Evolutionary conservation across 2,888 invertebrate genomes (phyloP), one percentile per base, ranked within the genome.

Genomic region (Heliconius ethilla): DNA sequence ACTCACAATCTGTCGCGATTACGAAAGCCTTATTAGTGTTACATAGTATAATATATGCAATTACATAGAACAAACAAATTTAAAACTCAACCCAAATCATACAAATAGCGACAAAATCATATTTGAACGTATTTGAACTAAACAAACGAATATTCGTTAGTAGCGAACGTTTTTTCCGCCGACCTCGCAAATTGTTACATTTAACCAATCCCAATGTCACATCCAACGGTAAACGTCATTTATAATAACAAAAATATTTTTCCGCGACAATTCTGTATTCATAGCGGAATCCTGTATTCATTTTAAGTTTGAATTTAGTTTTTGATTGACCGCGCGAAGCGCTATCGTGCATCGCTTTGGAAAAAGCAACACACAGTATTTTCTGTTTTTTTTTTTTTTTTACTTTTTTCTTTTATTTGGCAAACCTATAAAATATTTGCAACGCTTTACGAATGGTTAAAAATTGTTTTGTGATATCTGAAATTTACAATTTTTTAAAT

Each of bases 251-350:
- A 75, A 74, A 79, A 75, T 67, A 72, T 79, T 80, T 76, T 78
- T 62, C 27, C 25, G 63, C 69, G 79, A 75, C 75, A 78, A 75
- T 79, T 80, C 75, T 79, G 67, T 80, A 79, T 81, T 78, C 78
- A 78, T 78, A 77, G 78, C 77, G 67, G 79, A 77, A 78, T 75
- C 77, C 79, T 51, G 70, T 78, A 81, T 79, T 80, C 81, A 82
- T 82, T 80, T 76, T 78, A 76, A 73, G 76, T 80, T 75, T 75
- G 65, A 75, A 65, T 70, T 67, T 72, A 77, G 79, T 79, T 79
- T 81, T 76, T 77, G 76, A 74, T 78, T 76, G 77, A 79, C 77
- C 77, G 75, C 79, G 75, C 65, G 69, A 29, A 75, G 74, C 66
- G 66, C 33, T 69, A 77, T 59, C 59, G 59, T 59, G 59, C 59